phyloP scores from a whole-genome alignment of 2,797 vertebrate genomes.

The Chloroceryle inda region DNA sequence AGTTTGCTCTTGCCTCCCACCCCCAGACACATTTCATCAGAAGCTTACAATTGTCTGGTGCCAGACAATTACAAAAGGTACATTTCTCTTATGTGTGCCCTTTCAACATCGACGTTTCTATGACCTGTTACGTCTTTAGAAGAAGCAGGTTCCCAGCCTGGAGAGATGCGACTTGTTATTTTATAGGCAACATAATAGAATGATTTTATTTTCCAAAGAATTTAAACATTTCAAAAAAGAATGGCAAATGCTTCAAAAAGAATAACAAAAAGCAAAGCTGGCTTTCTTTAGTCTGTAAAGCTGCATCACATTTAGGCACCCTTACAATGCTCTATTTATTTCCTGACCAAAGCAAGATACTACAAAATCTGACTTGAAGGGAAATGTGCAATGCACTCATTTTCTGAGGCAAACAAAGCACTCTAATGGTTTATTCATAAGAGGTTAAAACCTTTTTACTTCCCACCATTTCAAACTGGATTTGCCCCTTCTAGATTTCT shows the following conservation, averaged over 20 bases:
- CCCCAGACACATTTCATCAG: background rate
- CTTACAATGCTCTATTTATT: conserved; percentile 47
- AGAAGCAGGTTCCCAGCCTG: background rate
- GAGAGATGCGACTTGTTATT: background rate
- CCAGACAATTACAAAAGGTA: background rate
- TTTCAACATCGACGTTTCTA: background rate
- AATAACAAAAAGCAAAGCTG: background rate
- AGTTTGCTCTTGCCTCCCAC: background rate
- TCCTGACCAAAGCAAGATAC: conserved; percentile 40
- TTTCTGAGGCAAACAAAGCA: conserved; percentile 66
- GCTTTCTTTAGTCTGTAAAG: background rate
- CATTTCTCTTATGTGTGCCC: background rate
- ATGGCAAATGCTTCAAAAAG: background rate
- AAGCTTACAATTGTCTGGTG: background rate
- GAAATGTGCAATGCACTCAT: conserved; percentile 42
- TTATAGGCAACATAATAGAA: background rate
- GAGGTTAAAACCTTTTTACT: conserved; percentile 54
- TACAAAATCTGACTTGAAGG: conserved; percentile 48
- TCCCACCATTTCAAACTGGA: conserved; percentile 61
- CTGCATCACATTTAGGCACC: conserved; percentile 15
- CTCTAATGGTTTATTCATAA: conserved; percentile 77
- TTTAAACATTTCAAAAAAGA: background rate
- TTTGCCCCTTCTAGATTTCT: conserved; percentile 41
- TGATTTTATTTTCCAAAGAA: background rate
- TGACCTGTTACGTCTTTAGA: background rate